phyloP scores from a whole-genome alignment of 2,113 vertebrate species.

The Zapus hudsonius region DNA sequence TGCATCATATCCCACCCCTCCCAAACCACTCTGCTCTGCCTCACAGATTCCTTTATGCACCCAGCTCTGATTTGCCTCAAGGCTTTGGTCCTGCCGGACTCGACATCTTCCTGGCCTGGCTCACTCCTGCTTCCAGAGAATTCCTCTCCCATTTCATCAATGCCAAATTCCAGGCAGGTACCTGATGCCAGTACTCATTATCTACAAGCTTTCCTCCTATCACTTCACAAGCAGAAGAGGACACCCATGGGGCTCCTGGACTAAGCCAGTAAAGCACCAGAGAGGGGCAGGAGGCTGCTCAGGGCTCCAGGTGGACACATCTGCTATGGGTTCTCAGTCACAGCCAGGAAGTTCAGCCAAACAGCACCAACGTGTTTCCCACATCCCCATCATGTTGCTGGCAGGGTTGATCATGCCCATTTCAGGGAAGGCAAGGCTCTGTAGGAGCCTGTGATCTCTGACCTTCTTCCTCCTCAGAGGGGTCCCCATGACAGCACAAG shows the following conservation, averaged over 20 bases:
- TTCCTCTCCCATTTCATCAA: background rate
- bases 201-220: background rate
- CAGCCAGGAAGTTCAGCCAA: background rate
- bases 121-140: fast-evolving
- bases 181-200: fast-evolving
- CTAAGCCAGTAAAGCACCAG: background rate
- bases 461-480: background rate
- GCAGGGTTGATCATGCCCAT: background rate
- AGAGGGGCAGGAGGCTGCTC: background rate
- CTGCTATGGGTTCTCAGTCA: fast-evolving
- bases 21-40: background rate
- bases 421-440: background rate
- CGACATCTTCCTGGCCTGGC: background rate
- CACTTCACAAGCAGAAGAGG: background rate
- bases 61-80: background rate
- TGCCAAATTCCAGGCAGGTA: fast-evolving
- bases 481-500: background rate
- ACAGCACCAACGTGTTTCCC: background rate
- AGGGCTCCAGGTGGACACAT: fast-evolving
- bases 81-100: background rate
- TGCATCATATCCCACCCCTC: fast-evolving
- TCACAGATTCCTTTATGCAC: background rate
- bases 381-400: background rate
- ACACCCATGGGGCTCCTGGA: background rate
- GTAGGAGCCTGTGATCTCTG: fast-evolving